Conservation (phyloP, 1,140 invertebrate genomes). For the Bombus sylvicola region DNA sequence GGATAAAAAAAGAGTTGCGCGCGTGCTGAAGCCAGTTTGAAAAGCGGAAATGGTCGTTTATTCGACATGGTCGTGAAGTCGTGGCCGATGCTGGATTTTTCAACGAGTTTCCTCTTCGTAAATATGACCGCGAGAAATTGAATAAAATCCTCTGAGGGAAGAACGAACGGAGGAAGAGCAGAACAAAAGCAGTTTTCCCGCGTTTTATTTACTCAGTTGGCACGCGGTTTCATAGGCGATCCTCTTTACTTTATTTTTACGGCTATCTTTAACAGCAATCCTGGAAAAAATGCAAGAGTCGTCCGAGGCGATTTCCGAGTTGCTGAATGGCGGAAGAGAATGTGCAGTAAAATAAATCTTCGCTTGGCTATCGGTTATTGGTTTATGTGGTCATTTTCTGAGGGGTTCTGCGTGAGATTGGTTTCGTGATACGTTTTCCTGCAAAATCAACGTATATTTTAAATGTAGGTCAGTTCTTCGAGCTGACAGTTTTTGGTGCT, state of each 20-base stretch:
- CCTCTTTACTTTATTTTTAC: neutral
- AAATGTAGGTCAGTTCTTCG: neutral
- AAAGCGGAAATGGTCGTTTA: constrained; percentile 8
- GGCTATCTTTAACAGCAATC: neutral
- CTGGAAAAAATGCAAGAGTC: neutral
- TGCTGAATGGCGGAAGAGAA: neutral
- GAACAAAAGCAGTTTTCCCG: constrained; percentile 5
- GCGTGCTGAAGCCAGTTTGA: neutral
- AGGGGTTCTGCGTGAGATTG: neutral
- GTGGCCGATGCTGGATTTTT: constrained; percentile 11
- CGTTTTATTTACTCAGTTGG: neutral
- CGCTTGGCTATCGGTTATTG: neutral
- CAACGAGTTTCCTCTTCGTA: neutral
- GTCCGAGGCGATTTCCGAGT: neutral
- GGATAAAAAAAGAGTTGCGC: neutral
- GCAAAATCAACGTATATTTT: neutral
- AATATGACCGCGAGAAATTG: constrained; percentile 6
- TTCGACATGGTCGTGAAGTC: neutral
- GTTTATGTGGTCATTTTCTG: neutral
- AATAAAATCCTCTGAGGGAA: neutral
- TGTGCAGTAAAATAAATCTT: neutral
- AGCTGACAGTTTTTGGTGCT: neutral
- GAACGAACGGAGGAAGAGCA: neutral
- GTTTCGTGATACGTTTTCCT: neutral
- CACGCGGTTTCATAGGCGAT: neutral